These are phyloP conservation scores for Scaptomyza hsui DNA, from an alignment of 1,140 invertebrate genomes.

Conservation along the genomic window DNA sequence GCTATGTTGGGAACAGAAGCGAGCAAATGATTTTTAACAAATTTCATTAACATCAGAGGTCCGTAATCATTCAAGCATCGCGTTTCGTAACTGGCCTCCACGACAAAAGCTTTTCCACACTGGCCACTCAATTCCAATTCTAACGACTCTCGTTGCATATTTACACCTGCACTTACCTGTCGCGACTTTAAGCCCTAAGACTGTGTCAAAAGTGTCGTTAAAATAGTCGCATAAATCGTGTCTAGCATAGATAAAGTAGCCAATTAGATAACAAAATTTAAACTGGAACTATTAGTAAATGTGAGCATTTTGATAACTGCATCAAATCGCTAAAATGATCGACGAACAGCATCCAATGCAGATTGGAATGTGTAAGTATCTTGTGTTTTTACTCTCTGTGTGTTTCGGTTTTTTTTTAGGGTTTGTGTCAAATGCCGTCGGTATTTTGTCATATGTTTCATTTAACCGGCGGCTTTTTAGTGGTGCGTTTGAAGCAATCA, in stretches of 20 bases:
- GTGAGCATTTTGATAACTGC: slow-evolving; percentile 22
- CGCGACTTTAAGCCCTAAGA: slow-evolving; percentile 16
- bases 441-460: slow-evolving; percentile 12
- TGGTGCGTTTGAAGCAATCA: neutral
- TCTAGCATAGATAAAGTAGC: neutral
- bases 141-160: slow-evolving; percentile 33
- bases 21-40: slow-evolving; percentile 82
- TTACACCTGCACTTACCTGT: slow-evolving; percentile 14
- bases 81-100: slow-evolving; percentile 69
- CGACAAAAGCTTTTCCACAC: slow-evolving; percentile 31
- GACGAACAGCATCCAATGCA: slow-evolving; percentile 81
- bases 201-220: slow-evolving; percentile 27
- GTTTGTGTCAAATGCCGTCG: slow-evolving; percentile 41
- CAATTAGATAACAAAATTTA: neutral
- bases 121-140: slow-evolving; percentile 41
- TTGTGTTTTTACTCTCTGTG: neutral
- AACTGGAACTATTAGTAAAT: neutral
- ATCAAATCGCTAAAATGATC: slow-evolving; percentile 57
- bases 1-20: slow-evolving; percentile 44
- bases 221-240: neutral
- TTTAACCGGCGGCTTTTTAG: slow-evolving; percentile 54
- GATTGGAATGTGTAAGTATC: slow-evolving; percentile 79
- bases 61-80: slow-evolving; percentile 84
- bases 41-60: slow-evolving; percentile 83
- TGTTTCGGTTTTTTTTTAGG: neutral